A percentile compares a stretch with the other conserved stretches of the same genome.
Evolutionary conservation across 2,888 invertebrate species (phyloP).

Genomic region (Chrysolina oricalcia): DNA sequence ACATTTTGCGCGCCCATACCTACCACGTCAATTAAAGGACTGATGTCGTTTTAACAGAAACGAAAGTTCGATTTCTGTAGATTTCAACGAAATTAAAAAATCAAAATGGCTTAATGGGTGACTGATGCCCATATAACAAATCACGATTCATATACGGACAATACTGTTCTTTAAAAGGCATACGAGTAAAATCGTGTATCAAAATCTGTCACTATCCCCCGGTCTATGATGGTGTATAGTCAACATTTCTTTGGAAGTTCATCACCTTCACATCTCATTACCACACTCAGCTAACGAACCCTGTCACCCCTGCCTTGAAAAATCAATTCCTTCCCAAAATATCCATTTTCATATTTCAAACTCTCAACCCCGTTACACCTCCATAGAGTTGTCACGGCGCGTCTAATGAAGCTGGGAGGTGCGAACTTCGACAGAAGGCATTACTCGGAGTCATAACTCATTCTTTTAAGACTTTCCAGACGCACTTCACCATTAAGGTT

Average conservation of each 20-base stretch:
- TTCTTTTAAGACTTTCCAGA: slow-evolving; percentile 52
- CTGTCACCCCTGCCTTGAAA: neutral
- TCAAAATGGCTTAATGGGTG: too few relatives aligned
- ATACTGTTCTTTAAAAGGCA: too few relatives aligned
- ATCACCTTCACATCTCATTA: slow-evolving; percentile 10
- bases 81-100: too few relatives aligned
- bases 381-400: slow-evolving; percentile 46
- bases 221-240: too few relatives aligned
- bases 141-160: too few relatives aligned
- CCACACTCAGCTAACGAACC: neutral
- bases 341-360: slow-evolving; percentile 54
- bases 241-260: neutral
- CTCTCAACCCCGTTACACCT: slow-evolving; percentile 43
- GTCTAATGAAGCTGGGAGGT: slow-evolving; percentile 47
- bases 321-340: slow-evolving; percentile 31
- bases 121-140: too few relatives aligned
- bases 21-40: too few relatives aligned
- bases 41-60: too few relatives aligned
- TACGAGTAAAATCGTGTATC: too few relatives aligned
- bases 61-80: too few relatives aligned
- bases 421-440: slow-evolving; percentile 44
- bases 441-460: slow-evolving; percentile 46
- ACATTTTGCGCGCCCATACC: too few relatives aligned
- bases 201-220: too few relatives aligned
- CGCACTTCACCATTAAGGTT: slow-evolving; percentile 63